Percentiles rank a stretch among this genome's conserved stretches.
phyloP scores from a whole-genome alignment of 2,113 vertebrate genomes.

The Nettapus auritus region DNA sequence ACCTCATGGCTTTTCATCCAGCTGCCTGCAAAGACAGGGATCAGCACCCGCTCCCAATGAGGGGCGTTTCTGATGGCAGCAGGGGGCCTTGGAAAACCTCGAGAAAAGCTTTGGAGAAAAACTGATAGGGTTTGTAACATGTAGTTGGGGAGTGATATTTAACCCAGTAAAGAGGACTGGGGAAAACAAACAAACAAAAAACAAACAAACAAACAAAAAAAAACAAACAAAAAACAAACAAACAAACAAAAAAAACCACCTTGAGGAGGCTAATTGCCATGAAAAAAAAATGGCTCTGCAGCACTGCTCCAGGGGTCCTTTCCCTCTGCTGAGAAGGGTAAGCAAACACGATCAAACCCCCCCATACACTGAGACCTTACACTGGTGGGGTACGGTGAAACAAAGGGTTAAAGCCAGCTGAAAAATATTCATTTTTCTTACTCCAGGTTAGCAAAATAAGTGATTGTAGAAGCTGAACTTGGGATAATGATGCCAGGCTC shows the following conservation, averaged over 20 bases:
- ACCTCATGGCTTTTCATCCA: neutral
- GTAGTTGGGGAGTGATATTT: conserved; percentile 19
- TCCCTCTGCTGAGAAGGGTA: neutral
- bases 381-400: neutral
- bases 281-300: neutral
- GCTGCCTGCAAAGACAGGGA: neutral
- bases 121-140: conserved; percentile 33
- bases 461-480: neutral
- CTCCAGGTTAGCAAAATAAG: neutral
- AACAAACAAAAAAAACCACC: neutral
- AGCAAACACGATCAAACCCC: neutral
- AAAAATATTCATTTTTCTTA: neutral
- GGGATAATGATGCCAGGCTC: neutral
- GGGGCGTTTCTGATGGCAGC: neutral
- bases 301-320: neutral
- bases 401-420: neutral
- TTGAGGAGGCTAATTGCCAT: neutral
- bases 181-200: neutral
- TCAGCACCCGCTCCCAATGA: neutral
- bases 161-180: neutral
- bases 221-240: neutral
- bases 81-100: neutral
- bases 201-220: no score
- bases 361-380: neutral
- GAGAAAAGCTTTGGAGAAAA: neutral